phyloP scores from a whole-genome alignment of 2,113 vertebrate genomes.

The human (Homo sapiens) region GRCh38 chr9:75395001-75395500 shows the following conservation, averaged over 20 bases:
- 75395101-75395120: not conserved
- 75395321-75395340: not conserved
- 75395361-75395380: not conserved
- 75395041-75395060: not conserved
- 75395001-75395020: not conserved
- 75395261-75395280: not conserved
- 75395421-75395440: not conserved
- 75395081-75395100: not conserved
- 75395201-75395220: not conserved
- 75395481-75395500: not conserved
- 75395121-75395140: not conserved
- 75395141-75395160: not conserved
- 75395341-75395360: not conserved
- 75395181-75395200: not conserved
- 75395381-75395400: not conserved
- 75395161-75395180: not conserved
- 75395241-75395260: not conserved
- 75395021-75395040: not conserved
- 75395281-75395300: not conserved
- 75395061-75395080: not conserved
- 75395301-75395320: constrained; percentile 11
- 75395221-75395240: not conserved
- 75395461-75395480: not conserved
- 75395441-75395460: not conserved
- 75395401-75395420: not conserved